These are phyloP conservation scores for Paedocypris micromegethes DNA, from an alignment of 2,797 vertebrate species.

Conservation along the genomic window DNA sequence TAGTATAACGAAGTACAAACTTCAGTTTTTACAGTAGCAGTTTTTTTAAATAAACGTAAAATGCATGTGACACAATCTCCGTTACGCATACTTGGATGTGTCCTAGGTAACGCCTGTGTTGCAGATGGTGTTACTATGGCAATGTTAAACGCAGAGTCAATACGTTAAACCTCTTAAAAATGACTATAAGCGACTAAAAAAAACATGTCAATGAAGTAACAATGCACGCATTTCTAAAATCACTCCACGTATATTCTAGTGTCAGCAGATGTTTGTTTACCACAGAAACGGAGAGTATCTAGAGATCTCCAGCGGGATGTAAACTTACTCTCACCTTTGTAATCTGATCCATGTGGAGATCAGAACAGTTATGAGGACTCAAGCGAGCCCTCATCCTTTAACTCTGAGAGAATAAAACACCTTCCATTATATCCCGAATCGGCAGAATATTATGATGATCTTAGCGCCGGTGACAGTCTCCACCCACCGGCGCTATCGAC, in stretches of 20 bases:
- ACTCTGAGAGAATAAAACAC: conserved; percentile 1
- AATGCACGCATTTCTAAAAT: not conserved
- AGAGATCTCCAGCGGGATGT: no score
- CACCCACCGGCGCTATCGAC: conserved; percentile 15
- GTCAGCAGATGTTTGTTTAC: not conserved
- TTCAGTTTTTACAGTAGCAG: no score
- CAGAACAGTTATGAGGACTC: conserved; percentile 2
- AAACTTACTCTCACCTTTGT: conserved; percentile 32
- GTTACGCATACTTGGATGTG: no score
- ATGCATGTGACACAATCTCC: no score
- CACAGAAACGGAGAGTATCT: not conserved
- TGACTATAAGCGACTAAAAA: not conserved
- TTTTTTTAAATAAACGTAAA: no score
- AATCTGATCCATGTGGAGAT: conserved; percentile 26
- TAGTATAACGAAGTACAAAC: no score
- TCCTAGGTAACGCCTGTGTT: not conserved
- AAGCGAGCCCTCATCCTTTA: conserved; percentile 10
- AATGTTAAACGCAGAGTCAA: conserved; percentile 49
- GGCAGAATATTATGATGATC: conserved; percentile 1
- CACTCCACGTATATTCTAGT: not conserved
- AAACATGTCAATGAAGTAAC: not conserved
- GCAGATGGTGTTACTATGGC: conserved; percentile 38
- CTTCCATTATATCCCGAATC: not conserved
- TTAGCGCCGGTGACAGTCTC: conserved; percentile 6
- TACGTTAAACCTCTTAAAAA: conserved; percentile 41